A percentile compares a stretch with the other conserved stretches of the same genome.
Evolutionary conservation across 2,113 vertebrate genomes (phyloP).

Genomic region (Laticauda colubrina): DNA sequence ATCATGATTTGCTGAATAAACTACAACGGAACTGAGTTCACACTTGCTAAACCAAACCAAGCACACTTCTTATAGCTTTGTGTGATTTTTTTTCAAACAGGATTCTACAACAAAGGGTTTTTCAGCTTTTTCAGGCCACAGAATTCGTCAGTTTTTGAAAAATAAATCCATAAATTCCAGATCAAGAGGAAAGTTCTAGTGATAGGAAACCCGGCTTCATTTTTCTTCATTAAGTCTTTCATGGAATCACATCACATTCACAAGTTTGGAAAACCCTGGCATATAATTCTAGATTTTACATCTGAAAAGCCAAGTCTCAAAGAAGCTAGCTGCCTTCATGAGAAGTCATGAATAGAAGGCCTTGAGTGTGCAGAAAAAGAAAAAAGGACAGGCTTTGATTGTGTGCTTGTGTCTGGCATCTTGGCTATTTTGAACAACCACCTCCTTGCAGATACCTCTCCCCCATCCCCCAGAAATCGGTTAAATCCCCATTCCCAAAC

Average conservation of each 20-base stretch:
- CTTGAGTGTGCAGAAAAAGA: not conserved
- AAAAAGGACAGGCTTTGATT: not conserved
- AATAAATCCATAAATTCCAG: not conserved
- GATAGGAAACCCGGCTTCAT: not conserved
- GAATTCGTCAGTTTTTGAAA: not conserved
- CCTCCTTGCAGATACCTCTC: not conserved
- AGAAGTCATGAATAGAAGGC: not conserved
- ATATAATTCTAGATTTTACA: not conserved
- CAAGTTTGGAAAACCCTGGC: not conserved
- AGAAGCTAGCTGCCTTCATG: not conserved
- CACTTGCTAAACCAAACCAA: not conserved
- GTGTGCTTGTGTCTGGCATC: not conserved
- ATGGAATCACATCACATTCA: not conserved
- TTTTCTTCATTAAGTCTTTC: not conserved
- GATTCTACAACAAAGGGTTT: not conserved
- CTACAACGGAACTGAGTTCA: not conserved
- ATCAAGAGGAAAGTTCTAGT: not conserved
- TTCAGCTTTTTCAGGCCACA: not conserved
- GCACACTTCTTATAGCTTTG: not conserved
- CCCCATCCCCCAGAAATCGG: not conserved
- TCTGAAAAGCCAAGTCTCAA: not conserved
- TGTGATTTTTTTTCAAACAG: not conserved
- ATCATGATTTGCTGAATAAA: not conserved
- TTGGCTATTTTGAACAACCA: not conserved
- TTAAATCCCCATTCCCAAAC: not conserved